Base-by-base conservation (phyloP, 1,140 invertebrate species). In the Portunus trituberculatus region DNA sequence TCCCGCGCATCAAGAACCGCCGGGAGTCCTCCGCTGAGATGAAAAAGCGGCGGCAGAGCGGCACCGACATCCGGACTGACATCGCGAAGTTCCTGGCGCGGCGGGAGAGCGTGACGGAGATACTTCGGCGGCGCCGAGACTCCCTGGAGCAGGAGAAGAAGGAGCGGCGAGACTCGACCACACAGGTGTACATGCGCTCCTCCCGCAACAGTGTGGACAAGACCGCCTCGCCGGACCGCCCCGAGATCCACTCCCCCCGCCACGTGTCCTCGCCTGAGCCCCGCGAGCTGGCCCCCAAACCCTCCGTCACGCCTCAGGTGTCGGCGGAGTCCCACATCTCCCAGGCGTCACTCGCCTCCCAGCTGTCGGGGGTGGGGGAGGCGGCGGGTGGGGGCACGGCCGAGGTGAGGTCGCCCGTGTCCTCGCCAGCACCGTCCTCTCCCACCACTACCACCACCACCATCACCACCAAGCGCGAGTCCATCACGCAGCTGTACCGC, bases 401-500 rank as follows among this genome's bases (percentile, higher is more conserved):
- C 25, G 94, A 94, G 32, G 93, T 29, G 48, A 95, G 92, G 48
- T 96, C 96, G 25, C 96, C 96, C 7, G 95, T 96, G 31, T 93
- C 96, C n/a, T 96, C 96, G 7, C 96, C 96, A 14, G 96, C 96
- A 1, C 91, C 96, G 82, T 95, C 96, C 12, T 95, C 96, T 7
- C 83, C 96, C 28, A 94, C 96, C 29, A 98, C 98, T 76, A 97
- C 98, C 46, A 98, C 98, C 0, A 97, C 48, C 48, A 59, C 52
- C 52, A 59, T 10, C 76, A 97, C 98, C 45, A 98, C 98, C 0
- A 97, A 98, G 46, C 97, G 98, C 96, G 98, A 99, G 96, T 99
- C 98, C 0, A 98, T 98, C 14, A 98, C 98, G 0, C 98, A 99
- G 98, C 98, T 97, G 96, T 97, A 94, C 96, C 97, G 95, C 46